Evolutionary conservation across 1,140 invertebrate species (phyloP), one percentile per base, ranked within the genome.

Genomic region (Chionoecetes opilio): DNA sequence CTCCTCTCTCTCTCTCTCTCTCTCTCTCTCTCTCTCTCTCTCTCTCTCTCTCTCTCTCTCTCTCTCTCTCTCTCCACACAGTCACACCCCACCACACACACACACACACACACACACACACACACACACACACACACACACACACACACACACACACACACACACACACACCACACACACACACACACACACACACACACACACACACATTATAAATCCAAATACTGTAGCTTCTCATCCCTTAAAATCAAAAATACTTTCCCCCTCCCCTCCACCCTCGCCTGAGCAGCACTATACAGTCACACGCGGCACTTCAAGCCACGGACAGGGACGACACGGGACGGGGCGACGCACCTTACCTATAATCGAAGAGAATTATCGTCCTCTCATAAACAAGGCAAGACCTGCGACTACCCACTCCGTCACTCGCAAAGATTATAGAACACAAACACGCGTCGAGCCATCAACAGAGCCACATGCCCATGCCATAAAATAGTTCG

Each of bases 351-450:
- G 31, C 46, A 38, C 63, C 32, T 37, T 37, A 92, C 63, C 91
- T 92, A 92, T 92, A 92, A 92, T 92, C 91, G 91, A 92, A 92
- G 91, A 92, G 91, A 92, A 92, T 92, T 92, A 92, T 92, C 91
- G 63, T 31, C 63, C 91, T 5, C n/a, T 37, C 91, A 82, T 92
- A 92, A 92, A 92, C 91, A 92, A 92, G 11, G n/a, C 21, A 37
- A 11, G n/a, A 75, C 34, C 32, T 26, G 26, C 6, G 29, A 82
- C 32, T 29, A 92, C 3, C 34, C n/a, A 37, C 34, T 32, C 29
- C 41, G 26, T 32, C 89, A 75, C 53, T 32, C 26, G 53, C 38
- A 91, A 84, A 29, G 46, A 84, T 38, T 46, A 38, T 92, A 38
- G 91, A 92, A 35, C 21, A 84, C 91, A 92, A 92, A 84, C 75